Conservation (phyloP, 2,888 invertebrate species). For the Pachymerium ferrugineum region DNA sequence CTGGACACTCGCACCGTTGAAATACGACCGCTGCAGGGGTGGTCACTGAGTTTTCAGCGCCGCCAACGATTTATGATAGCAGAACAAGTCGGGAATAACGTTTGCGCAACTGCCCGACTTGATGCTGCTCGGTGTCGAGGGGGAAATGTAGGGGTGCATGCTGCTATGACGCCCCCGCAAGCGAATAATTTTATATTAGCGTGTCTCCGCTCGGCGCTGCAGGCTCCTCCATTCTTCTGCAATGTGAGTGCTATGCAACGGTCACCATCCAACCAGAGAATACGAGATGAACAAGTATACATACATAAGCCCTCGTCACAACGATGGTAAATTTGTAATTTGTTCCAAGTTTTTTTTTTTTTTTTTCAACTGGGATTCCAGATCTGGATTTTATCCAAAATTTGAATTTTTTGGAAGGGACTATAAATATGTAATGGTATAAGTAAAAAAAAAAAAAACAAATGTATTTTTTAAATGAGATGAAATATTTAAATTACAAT, state of each 20-base stretch:
- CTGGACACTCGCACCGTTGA: conserved; percentile 19
- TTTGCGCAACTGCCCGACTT: conserved; percentile 9
- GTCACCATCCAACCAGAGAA: conserved; percentile 11
- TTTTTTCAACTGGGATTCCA: not conserved
- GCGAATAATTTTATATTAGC: conserved; percentile 27
- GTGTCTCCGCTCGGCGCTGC: conserved; percentile 17
- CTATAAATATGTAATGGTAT: too few relatives aligned
- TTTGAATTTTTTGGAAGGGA: too few relatives aligned
- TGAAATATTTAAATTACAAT: not conserved
- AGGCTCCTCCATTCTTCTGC: not conserved
- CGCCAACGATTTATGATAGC: conserved; percentile 19
- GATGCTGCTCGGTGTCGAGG: not conserved
- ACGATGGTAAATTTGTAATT: not conserved
- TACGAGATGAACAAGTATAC: conserved; percentile 19
- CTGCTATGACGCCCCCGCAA: not conserved
- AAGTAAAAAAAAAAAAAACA: too few relatives aligned
- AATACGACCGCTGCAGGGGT: conserved; percentile 13
- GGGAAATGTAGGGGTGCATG: not conserved
- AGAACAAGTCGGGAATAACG: conserved; percentile 19
- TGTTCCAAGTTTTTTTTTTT: not conserved
- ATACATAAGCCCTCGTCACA: not conserved
- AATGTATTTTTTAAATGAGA: not conserved
- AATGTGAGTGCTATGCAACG: not conserved
- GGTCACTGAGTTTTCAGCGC: conserved; percentile 16
- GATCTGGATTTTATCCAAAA: too few relatives aligned